phyloP scores from a whole-genome alignment of 1,140 invertebrate species.

The Globodera rostochiensis region DNA sequence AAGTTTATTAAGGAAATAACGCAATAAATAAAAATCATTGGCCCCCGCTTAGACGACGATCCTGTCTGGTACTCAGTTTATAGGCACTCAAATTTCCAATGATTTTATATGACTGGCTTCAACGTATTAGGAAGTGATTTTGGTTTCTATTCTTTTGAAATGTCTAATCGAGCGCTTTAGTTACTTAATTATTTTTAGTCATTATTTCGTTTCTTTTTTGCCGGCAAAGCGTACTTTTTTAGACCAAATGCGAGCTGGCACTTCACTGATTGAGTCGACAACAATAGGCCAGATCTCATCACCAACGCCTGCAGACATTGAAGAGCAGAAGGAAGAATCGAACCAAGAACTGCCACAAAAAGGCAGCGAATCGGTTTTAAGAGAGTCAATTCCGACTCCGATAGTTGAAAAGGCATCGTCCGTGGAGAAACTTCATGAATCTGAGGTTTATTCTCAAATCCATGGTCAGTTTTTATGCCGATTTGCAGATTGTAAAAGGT shows the following conservation, averaged over 20 bases:
- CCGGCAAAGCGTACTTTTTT: neutral
- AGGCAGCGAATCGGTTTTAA: neutral
- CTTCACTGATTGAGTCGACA: neutral
- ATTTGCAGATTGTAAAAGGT: neutral
- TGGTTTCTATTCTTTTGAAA: no score
- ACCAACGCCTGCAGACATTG: conserved; percentile 1
- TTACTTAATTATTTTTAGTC: no score
- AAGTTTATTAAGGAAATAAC: no score
- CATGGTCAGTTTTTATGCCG: neutral
- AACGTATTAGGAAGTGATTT: no score
- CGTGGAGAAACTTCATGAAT: neutral
- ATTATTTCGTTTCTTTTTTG: no score
- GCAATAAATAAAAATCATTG: no score
- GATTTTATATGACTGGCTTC: no score
- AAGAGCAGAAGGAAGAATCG: conserved; percentile 4
- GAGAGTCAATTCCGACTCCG: neutral
- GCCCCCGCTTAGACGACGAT: no score
- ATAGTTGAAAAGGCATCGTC: neutral
- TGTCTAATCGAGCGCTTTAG: no score
- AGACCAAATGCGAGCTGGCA: conserved; percentile 2
- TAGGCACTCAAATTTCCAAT: no score
- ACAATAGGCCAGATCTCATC: neutral
- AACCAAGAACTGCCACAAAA: neutral
- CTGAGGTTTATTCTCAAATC: neutral
- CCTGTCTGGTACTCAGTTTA: no score